These are phyloP conservation scores for Pachypeltis micranthus DNA, from an alignment of 1,140 invertebrate genomes.

Conservation along the genomic window DNA sequence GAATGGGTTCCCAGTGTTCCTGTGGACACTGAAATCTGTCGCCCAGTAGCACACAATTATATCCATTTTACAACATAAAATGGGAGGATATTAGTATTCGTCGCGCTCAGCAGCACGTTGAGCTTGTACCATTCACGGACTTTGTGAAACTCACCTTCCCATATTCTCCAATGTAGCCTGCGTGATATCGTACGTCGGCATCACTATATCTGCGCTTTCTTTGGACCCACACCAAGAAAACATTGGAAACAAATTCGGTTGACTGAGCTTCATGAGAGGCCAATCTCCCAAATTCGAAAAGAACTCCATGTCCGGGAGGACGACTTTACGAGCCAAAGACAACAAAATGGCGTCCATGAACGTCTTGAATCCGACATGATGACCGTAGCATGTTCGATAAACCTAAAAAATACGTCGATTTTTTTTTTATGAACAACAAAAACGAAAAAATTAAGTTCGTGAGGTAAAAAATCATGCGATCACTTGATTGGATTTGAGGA, in stretches of 20 bases:
- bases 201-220: constrained; percentile 72
- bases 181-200: constrained; percentile 92
- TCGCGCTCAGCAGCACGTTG: no score
- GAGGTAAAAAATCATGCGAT: neutral
- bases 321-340: constrained; percentile 69
- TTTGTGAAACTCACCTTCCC: constrained; percentile 56
- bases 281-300: constrained; percentile 92
- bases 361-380: constrained; percentile 92
- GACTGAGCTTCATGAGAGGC: constrained; percentile 57
- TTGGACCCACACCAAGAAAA: constrained; percentile 93
- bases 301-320: constrained; percentile 78
- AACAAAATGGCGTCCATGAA: constrained; percentile 83
- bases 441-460: neutral
- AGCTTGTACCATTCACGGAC: no score
- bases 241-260: constrained; percentile 55
- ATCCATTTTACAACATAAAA: no score
- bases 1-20: no score
- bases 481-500: constrained; percentile 70
- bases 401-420: constrained; percentile 40
- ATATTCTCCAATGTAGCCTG: constrained; percentile 83
- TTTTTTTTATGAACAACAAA: neutral
- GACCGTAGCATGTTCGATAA: constrained; percentile 80
- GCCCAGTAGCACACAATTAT: no score
- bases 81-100: no score
- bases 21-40: no score